A percentile compares a stretch with the other conserved stretches of the same genome.
phyloP scores from a whole-genome alignment of 2,797 vertebrate species.

The Luscinia megarhynchos region DNA sequence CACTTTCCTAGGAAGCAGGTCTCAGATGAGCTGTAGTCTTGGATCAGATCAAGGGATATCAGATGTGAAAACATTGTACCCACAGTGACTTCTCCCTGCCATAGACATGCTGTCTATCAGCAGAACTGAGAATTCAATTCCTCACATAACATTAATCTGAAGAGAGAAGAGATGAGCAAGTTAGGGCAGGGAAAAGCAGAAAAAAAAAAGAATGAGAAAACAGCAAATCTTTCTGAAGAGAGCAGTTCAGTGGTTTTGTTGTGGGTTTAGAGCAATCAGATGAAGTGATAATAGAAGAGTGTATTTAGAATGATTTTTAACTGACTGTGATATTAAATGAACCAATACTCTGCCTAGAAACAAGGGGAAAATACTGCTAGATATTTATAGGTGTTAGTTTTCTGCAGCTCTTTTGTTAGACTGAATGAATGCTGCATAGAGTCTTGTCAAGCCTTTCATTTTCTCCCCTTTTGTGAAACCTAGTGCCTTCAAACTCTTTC shows the following conservation, averaged over 20 bases:
- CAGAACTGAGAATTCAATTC: background rate
- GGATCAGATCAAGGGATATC: background rate
- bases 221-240: background rate
- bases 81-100: background rate
- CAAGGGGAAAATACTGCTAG: background rate
- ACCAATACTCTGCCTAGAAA: background rate
- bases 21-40: background rate
- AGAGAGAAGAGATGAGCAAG: background rate
- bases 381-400: slow-evolving; percentile 42
- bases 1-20: background rate
- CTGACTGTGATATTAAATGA: background rate
- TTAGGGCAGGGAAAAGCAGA: background rate
- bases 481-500: background rate
- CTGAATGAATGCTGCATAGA: background rate
- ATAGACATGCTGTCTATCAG: background rate
- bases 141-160: background rate
- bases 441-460: slow-evolving; percentile 25
- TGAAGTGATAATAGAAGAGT: slow-evolving; percentile 1
- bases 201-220: background rate
- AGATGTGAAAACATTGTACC: background rate
- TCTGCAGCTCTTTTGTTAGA: slow-evolving; percentile 25
- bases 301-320: slow-evolving; percentile 1
- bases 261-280: background rate
- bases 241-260: background rate
- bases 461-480: slow-evolving; percentile 3